Evolutionary conservation across 2,797 vertebrate genomes (phyloP).

Genomic region (Monodelphis domestica): DNA sequence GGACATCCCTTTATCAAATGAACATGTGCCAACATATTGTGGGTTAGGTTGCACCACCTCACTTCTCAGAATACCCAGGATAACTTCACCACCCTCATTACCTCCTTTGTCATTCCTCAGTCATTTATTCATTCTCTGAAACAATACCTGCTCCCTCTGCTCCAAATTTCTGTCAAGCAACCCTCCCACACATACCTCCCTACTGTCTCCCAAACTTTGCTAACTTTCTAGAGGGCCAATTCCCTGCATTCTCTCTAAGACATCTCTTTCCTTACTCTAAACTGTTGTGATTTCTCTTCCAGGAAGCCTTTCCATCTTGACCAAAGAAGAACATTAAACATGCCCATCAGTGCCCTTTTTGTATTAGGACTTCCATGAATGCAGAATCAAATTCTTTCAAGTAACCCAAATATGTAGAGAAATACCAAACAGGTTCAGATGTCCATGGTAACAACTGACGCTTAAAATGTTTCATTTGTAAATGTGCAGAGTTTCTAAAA

Average conservation of each 20-base stretch:
- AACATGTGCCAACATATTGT: neutral
- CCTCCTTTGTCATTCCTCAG: neutral
- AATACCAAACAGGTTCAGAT: constrained; percentile 19
- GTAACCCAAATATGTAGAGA: constrained; percentile 11
- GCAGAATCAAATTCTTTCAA: neutral
- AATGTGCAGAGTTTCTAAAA: constrained; percentile 59
- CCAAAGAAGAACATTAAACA: constrained; percentile 7
- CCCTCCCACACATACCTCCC: neutral
- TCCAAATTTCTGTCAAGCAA: neutral
- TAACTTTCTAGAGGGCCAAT: neutral
- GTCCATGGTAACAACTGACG: constrained; percentile 25
- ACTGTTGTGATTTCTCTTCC: neutral
- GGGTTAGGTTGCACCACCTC: neutral
- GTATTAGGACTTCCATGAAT: neutral
- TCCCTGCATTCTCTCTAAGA: constrained; percentile 36
- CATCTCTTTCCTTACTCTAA: neutral
- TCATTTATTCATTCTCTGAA: neutral
- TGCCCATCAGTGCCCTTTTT: neutral
- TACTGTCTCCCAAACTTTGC: neutral
- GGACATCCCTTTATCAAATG: neutral
- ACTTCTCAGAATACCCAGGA: neutral
- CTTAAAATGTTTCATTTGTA: neutral
- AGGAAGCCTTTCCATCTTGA: neutral
- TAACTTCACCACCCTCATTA: neutral
- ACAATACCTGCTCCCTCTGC: neutral